phyloP scores from a whole-genome alignment of 1,140 invertebrate genomes.

The Babylonia areolata region DNA sequence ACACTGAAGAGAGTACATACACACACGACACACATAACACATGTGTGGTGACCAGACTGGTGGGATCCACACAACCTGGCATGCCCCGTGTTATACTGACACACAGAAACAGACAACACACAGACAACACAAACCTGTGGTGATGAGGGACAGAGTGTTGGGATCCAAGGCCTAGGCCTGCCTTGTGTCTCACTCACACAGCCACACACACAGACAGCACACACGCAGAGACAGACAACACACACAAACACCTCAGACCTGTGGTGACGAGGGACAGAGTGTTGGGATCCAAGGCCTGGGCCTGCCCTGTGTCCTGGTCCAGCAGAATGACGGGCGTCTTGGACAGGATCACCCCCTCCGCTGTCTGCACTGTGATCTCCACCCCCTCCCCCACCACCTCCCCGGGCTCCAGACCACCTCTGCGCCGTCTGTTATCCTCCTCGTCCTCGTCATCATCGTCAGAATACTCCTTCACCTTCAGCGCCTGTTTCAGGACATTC shows the following conservation, averaged over 20 bases:
- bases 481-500: slow-evolving; percentile 12
- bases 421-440: slow-evolving; percentile 29
- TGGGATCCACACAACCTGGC: neutral
- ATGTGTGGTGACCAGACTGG: no score
- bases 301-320: slow-evolving; percentile 6
- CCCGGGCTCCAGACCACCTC: slow-evolving; percentile 17
- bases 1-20: no score
- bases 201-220: slow-evolving; percentile 17
- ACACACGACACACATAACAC: no score
- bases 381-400: slow-evolving; percentile 16
- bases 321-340: slow-evolving; percentile 32
- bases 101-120: neutral
- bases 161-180: neutral
- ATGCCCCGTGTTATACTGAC: neutral
- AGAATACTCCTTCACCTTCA: slow-evolving; percentile 19
- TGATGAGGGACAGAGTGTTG: neutral
- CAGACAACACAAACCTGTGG: slow-evolving; percentile 13
- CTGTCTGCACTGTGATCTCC: neutral
- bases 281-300: neutral
- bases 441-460: slow-evolving; percentile 28
- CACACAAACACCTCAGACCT: neutral
- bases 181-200: slow-evolving; percentile 8
- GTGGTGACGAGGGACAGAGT: slow-evolving; percentile 6
- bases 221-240: neutral
- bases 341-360: neutral